A percentile compares a stretch with the other conserved stretches of the same genome.
Conservation (phyloP, 1,140 invertebrate species). For the Leptoteleia sp. region DNA sequence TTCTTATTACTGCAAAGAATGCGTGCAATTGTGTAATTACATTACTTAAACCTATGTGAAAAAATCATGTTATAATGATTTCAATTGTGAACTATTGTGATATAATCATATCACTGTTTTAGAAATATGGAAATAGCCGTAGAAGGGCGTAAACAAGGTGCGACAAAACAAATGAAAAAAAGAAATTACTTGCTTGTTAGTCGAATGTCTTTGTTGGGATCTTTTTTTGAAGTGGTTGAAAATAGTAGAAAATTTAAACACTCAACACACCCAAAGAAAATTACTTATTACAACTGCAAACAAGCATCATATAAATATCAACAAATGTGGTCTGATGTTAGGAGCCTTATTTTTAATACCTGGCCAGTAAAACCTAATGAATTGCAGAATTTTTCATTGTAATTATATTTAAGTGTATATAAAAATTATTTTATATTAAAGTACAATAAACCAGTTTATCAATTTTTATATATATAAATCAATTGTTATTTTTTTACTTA, state of each 20-base stretch:
- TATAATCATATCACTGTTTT: no score
- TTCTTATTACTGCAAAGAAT: no score
- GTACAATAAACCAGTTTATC: no score
- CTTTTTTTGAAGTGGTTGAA: conserved; percentile 78
- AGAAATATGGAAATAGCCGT: conserved; percentile 88
- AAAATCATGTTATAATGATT: no score
- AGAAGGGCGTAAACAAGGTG: conserved; percentile 89
- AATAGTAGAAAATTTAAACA: neutral
- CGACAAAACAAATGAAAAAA: conserved; percentile 89
- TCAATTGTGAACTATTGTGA: no score
- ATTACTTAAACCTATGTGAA: no score
- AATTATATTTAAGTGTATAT: no score
- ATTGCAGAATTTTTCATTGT: conserved; percentile 69
- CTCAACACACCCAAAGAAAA: conserved; percentile 74
- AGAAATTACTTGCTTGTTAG: conserved; percentile 83
- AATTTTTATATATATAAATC: no score
- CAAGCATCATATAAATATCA: conserved; percentile 73
- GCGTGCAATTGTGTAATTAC: no score
- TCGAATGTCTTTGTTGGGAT: conserved; percentile 84
- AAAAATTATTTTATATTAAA: no score
- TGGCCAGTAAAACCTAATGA: conserved; percentile 73
- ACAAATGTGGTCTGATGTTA: conserved; percentile 69
- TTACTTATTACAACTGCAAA: conserved; percentile 75
- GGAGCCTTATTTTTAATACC: conserved; percentile 58
- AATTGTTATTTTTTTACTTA: no score